Evolutionary conservation across 2,113 vertebrate species (phyloP).

Genomic region (Amazona vittata): DNA sequence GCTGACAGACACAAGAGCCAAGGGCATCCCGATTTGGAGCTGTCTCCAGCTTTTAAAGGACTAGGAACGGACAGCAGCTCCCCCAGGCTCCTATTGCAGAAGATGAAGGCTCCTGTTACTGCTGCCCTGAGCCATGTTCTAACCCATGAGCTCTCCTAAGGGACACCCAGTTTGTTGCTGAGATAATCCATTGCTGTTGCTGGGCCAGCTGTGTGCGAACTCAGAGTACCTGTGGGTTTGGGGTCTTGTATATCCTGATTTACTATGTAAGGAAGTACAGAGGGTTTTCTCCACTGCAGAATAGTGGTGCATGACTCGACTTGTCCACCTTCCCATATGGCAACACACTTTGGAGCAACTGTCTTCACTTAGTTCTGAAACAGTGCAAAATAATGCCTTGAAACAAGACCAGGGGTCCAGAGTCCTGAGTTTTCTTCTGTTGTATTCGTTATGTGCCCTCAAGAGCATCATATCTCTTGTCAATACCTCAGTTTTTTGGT

Average conservation of each 20-base stretch:
- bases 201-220: not conserved
- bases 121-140: not conserved
- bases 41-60: slow-evolving; percentile 50
- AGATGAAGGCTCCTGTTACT: not conserved
- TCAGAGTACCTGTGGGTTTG: not conserved
- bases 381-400: not conserved
- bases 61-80: not conserved
- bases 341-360: not conserved
- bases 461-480: rapidly evolving
- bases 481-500: not conserved
- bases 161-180: not conserved
- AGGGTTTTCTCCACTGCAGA: not conserved
- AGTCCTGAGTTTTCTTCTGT: not conserved
- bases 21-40: slow-evolving; percentile 47
- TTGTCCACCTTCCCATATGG: not conserved
- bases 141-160: not conserved
- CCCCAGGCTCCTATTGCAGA: not conserved
- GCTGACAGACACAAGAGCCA: slow-evolving; percentile 55
- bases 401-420: not conserved
- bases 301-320: not conserved
- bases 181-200: not conserved
- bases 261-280: not conserved
- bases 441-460: not conserved
- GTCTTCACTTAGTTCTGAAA: not conserved
- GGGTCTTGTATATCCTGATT: not conserved